These are phyloP conservation scores for Resseliella maxima DNA, from an alignment of 2,888 invertebrate species.

Conservation along the genomic window DNA sequence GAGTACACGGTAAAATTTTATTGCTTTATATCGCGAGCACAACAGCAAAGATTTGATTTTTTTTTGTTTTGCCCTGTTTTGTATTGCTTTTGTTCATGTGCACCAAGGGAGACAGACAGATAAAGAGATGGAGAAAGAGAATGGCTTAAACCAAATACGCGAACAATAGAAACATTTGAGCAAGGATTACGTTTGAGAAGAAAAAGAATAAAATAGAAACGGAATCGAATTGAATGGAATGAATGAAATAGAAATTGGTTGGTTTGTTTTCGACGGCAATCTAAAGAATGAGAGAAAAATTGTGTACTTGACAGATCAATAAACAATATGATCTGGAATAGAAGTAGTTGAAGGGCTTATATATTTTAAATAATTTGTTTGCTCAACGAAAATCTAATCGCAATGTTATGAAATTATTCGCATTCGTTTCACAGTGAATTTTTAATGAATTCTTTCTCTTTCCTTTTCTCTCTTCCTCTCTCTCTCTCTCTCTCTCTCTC, in stretches of 20 bases:
- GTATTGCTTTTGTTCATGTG: neutral
- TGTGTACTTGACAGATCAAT: conserved; percentile 40
- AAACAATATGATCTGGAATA: conserved; percentile 25
- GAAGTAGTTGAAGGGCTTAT: conserved; percentile 44
- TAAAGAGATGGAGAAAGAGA: no score
- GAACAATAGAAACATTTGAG: conserved; percentile 45
- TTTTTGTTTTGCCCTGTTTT: neutral
- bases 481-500: no score
- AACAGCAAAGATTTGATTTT: neutral
- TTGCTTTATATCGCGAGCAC: neutral
- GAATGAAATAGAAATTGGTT: neutral
- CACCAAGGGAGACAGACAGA: no score
- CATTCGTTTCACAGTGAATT: neutral
- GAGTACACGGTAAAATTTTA: conserved; percentile 20
- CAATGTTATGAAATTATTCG: neutral
- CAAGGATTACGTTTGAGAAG: conserved; percentile 28
- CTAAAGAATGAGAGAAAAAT: neutral
- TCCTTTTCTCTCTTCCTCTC: neutral
- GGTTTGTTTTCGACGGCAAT: neutral
- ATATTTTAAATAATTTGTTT: conserved; percentile 15
- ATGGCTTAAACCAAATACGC: neutral
- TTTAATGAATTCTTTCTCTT: neutral
- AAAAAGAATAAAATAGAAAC: neutral
- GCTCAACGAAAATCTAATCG: neutral
- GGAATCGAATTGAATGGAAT: neutral